Conservation (phyloP, 2,888 invertebrate genomes). For the Neoitamus cyanurus region DNA sequence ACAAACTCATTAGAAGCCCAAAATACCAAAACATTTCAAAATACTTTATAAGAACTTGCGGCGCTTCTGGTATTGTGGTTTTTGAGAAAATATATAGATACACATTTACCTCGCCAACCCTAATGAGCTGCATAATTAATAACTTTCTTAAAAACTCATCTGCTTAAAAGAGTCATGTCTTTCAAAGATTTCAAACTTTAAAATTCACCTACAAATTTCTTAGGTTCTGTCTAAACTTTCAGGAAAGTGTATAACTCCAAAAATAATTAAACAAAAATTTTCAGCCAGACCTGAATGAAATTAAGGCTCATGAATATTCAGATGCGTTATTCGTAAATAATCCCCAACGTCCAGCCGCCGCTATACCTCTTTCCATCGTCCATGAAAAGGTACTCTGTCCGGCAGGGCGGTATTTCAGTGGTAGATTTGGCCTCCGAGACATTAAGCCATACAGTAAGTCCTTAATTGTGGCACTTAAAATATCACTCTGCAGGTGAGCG, state of each 20-base stretch:
- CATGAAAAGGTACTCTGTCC: neutral
- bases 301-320: slow-evolving; percentile 19
- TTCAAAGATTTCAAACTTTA: neutral
- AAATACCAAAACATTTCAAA: too few species aligned
- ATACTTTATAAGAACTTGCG: too few species aligned
- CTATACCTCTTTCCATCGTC: neutral
- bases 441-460: slow-evolving; percentile 7
- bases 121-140: too few species aligned
- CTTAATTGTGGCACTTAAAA: slow-evolving; percentile 24
- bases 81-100: too few species aligned
- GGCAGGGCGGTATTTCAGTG: neutral
- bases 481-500: slow-evolving; percentile 22
- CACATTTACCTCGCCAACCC: too few species aligned
- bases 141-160: too few species aligned
- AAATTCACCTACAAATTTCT: neutral
- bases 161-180: neutral
- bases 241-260: neutral
- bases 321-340: slow-evolving; percentile 1
- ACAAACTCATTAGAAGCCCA: too few species aligned
- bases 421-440: neutral
- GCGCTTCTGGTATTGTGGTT: too few species aligned
- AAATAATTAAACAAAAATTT: neutral
- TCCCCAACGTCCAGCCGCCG: neutral
- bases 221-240: neutral
- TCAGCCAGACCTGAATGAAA: neutral